phyloP scores from a whole-genome alignment of 2,888 invertebrate species.

The Caradrina clavipalpis region DNA sequence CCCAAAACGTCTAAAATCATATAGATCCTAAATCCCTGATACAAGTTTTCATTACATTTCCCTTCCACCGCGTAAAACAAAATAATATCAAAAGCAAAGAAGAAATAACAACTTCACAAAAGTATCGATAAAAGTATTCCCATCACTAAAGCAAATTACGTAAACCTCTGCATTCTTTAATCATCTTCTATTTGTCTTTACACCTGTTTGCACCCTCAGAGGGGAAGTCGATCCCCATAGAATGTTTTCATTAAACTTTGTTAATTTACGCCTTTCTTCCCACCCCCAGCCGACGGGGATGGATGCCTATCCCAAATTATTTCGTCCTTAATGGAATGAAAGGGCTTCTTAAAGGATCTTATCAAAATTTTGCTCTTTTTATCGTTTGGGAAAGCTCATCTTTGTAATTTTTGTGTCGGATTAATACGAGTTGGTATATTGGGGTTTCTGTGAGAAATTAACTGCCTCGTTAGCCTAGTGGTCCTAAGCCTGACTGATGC shows the following conservation, averaged over 20 bases:
- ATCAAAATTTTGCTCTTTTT: slow-evolving; percentile 32
- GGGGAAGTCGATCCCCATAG: slow-evolving; percentile 55
- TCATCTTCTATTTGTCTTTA: slow-evolving; percentile 74
- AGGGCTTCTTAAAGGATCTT: slow-evolving; percentile 24
- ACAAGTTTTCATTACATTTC: too few relatives aligned
- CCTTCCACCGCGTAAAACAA: too few relatives aligned
- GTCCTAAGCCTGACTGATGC: too few relatives aligned
- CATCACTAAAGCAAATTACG: slow-evolving; percentile 51
- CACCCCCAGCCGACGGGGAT: slow-evolving; percentile 14
- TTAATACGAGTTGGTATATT: slow-evolving; percentile 23
- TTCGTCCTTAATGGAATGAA: slow-evolving; percentile 48
- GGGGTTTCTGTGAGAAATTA: slow-evolving; percentile 1
- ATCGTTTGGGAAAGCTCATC: slow-evolving; percentile 16
- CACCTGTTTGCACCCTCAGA: slow-evolving; percentile 74
- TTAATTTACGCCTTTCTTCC: slow-evolving; percentile 76
- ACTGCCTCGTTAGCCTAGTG: too few relatives aligned
- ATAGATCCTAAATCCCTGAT: too few relatives aligned
- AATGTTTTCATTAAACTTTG: slow-evolving; percentile 87
- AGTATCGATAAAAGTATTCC: slow-evolving; percentile 19
- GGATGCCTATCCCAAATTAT: slow-evolving; percentile 51
- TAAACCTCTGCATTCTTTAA: slow-evolving; percentile 62
- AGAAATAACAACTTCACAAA: too few relatives aligned
- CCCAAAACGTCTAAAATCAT: too few relatives aligned
- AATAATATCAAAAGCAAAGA: too few relatives aligned
- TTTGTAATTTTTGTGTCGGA: slow-evolving; percentile 28